phyloP scores from a whole-genome alignment of 2,888 invertebrate species.

The Ceramica pisi region DNA sequence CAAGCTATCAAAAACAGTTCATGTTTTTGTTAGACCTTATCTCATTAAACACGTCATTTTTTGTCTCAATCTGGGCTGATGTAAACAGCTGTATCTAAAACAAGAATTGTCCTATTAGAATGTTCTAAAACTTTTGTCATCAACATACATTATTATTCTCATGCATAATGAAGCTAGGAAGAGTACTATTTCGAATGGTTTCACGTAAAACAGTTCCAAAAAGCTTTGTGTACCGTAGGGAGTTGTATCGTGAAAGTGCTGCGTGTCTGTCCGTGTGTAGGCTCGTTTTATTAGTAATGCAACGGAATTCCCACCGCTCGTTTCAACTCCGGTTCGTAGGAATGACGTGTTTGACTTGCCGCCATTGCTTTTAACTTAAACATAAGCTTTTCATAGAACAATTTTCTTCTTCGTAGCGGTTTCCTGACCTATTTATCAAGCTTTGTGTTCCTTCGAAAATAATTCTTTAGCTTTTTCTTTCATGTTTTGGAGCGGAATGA shows the following conservation, averaged over 20 bases:
- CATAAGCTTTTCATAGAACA: slow-evolving; percentile 20
- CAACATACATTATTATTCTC: slow-evolving; percentile 4
- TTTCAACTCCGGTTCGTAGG: slow-evolving; percentile 50
- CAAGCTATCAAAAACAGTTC: slow-evolving; percentile 10
- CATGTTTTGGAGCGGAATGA: not conserved
- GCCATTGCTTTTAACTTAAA: slow-evolving; percentile 37
- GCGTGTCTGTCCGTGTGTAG: slow-evolving; percentile 47
- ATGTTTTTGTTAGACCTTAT: slow-evolving; percentile 23
- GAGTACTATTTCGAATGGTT: slow-evolving; percentile 12
- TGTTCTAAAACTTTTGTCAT: slow-evolving; percentile 12
- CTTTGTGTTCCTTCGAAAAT: slow-evolving; percentile 14
- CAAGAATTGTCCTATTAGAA: not conserved
- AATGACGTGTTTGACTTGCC: slow-evolving; percentile 38
- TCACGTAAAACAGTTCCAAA: slow-evolving; percentile 37
- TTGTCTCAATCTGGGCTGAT: not conserved
- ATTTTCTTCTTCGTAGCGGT: slow-evolving; percentile 20
- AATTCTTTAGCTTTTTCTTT: slow-evolving; percentile 15
- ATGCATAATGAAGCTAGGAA: slow-evolving; percentile 25
- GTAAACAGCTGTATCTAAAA: slow-evolving; percentile 6
- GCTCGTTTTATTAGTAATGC: slow-evolving; percentile 65
- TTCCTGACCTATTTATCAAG: slow-evolving; percentile 28
- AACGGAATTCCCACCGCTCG: slow-evolving; percentile 58
- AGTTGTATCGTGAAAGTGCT: slow-evolving; percentile 50
- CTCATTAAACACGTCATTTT: not conserved
- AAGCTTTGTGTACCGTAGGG: slow-evolving; percentile 40